A percentile compares a stretch with the other conserved stretches of the same genome.
Conservation (phyloP, 2,113 vertebrate genomes). For the Corydoras maculifer region DNA sequence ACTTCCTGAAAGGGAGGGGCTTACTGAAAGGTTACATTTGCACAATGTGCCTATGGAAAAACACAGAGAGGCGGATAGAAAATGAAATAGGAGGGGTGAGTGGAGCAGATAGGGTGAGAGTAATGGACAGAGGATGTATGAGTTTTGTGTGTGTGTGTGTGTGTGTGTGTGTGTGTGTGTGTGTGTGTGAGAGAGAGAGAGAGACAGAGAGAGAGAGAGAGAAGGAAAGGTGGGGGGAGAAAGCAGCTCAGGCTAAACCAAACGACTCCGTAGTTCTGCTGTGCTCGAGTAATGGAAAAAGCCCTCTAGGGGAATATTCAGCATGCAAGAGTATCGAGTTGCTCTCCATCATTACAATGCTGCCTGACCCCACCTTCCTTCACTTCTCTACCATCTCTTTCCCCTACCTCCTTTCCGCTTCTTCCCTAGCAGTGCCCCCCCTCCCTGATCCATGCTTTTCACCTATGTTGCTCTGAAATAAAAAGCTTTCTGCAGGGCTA, state of each 20-base stretch:
- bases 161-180: slow-evolving; percentile 9
- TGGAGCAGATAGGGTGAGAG: slow-evolving; percentile 34
- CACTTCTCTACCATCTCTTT: slow-evolving; percentile 5
- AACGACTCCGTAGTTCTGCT: slow-evolving; percentile 62
- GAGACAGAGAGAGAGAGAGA: slow-evolving; percentile 40
- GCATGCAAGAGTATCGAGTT: slow-evolving; percentile 69
- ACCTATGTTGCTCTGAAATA: slow-evolving; percentile 40
- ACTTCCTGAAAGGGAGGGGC: slow-evolving; percentile 77
- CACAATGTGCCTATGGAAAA: slow-evolving; percentile 81
- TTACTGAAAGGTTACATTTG: slow-evolving; percentile 86
- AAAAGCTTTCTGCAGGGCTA: slow-evolving; percentile 48
- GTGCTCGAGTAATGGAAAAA: slow-evolving; percentile 80
- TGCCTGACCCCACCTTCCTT: slow-evolving; percentile 40
- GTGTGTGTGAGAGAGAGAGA: slow-evolving; percentile 35
- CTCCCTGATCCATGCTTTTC: slow-evolving; percentile 22
- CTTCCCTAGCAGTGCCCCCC: slow-evolving; percentile 46
- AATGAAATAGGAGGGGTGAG: slow-evolving; percentile 37
- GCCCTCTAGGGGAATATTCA: slow-evolving; percentile 72
- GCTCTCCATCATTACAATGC: slow-evolving; percentile 63
- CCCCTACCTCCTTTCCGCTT: slow-evolving; percentile 35
- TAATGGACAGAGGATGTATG: slow-evolving; percentile 33
- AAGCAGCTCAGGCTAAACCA: slow-evolving; percentile 57
- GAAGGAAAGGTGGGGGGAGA: slow-evolving; percentile 1
- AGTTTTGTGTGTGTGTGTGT: slow-evolving; percentile 20
- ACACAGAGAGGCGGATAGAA: slow-evolving; percentile 54